phyloP scores from a whole-genome alignment of 1,140 invertebrate species.

The Brachionus koreanus region DNA sequence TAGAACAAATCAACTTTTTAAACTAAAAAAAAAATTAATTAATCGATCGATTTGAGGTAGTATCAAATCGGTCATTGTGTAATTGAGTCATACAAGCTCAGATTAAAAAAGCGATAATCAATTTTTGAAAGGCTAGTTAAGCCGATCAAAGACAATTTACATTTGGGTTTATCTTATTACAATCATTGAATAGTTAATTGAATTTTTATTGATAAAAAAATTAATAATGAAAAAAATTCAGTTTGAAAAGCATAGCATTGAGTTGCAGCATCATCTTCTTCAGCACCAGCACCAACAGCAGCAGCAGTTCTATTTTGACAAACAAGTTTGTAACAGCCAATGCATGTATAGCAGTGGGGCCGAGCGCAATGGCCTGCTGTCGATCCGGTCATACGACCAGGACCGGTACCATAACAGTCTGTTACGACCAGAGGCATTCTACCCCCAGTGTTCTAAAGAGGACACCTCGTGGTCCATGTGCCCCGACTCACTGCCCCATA shows the following conservation, averaged over 20 bases:
- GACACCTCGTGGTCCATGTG: background rate
- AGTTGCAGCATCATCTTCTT: no score
- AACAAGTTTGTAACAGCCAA: no score
- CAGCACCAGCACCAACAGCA: no score
- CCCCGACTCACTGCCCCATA: background rate
- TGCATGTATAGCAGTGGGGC: no score
- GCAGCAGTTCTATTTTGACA: no score
- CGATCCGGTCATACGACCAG: no score
- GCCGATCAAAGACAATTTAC: background rate
- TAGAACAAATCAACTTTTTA: background rate
- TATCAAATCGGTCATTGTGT: conserved; percentile 28
- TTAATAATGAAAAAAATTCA: background rate
- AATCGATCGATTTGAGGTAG: conserved; percentile 28
- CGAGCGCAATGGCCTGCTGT: no score
- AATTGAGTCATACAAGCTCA: background rate
- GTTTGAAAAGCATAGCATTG: background rate
- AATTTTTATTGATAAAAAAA: background rate
- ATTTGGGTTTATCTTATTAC: background rate
- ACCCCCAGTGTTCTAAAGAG: background rate
- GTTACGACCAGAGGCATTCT: background rate
- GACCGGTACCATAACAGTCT: no score
- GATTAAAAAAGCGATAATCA: background rate
- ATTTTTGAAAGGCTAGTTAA: conserved; percentile 20
- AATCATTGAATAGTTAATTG: background rate
- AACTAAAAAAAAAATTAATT: background rate